These are phyloP conservation scores for Callimorpha dominula DNA, from an alignment of 2,888 invertebrate genomes.

Conservation along the genomic window DNA sequence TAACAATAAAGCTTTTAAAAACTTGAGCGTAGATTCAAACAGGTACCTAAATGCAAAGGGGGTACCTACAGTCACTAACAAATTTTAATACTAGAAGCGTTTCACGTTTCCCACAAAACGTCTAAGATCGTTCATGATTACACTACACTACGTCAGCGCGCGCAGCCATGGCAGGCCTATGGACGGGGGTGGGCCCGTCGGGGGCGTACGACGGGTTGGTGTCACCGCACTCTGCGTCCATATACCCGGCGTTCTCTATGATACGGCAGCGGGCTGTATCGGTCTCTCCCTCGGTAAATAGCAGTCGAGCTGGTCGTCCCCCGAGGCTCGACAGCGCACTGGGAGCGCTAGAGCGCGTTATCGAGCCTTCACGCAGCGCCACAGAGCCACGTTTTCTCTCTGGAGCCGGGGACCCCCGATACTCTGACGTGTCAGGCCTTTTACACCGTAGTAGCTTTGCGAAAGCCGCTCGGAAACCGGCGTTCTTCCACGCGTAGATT, in stretches of 20 bases:
- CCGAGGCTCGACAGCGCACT: constrained; percentile 69
- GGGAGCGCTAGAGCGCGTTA: constrained; percentile 75
- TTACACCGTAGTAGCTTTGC: constrained; percentile 89
- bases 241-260: constrained; percentile 83
- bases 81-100: constrained; percentile 83
- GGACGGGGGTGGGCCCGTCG: constrained; percentile 80
- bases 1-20: constrained; percentile 85
- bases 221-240: constrained; percentile 78
- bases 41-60: constrained; percentile 79
- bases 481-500: constrained; percentile 95
- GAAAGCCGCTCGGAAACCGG: constrained; percentile 91
- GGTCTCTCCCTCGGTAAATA: constrained; percentile 74
- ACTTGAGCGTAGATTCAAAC: constrained; percentile 83
- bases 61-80: constrained; percentile 81
- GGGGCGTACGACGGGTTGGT: constrained; percentile 82
- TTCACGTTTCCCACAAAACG: constrained; percentile 83
- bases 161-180: constrained; percentile 57
- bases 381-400: constrained; percentile 83
- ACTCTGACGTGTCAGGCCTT: constrained; percentile 87
- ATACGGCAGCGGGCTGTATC: constrained; percentile 80
- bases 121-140: constrained; percentile 59
- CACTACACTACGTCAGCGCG: constrained; percentile 74
- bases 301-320: constrained; percentile 76
- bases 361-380: constrained; percentile 80
- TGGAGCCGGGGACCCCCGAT: constrained; percentile 86